Conservation (phyloP, 2,888 invertebrate species). For the Exephanes ischioxanthus region DNA sequence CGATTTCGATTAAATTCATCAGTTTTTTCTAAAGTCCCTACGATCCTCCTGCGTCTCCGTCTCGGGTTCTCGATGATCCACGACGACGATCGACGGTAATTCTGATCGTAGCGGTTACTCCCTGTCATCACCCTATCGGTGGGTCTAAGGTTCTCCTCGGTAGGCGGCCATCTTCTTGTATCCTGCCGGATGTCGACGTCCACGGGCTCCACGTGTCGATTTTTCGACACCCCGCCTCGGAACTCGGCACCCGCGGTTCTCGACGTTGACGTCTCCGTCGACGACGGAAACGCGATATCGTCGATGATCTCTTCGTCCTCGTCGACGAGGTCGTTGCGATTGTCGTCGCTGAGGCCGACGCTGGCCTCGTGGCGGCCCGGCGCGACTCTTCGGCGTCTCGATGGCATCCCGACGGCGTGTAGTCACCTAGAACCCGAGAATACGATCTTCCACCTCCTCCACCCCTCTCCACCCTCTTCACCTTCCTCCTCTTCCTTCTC, state of each 20-base stretch:
- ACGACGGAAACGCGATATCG: slow-evolving; percentile 45
- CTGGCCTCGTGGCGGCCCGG: slow-evolving; percentile 49
- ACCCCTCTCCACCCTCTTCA: slow-evolving; percentile 12
- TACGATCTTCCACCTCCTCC: slow-evolving; percentile 17
- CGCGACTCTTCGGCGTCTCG: slow-evolving; percentile 57
- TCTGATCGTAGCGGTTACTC: slow-evolving; percentile 12
- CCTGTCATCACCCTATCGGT: slow-evolving; percentile 13
- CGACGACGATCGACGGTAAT: slow-evolving; percentile 40
- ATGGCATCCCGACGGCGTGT: slow-evolving; percentile 59
- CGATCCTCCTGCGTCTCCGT: slow-evolving; percentile 59
- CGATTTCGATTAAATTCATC: slow-evolving; percentile 46
- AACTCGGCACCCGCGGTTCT: slow-evolving; percentile 43
- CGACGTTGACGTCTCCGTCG: slow-evolving; percentile 56
- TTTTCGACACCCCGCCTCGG: slow-evolving; percentile 5
- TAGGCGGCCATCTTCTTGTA: slow-evolving; percentile 51
- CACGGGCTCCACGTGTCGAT: slow-evolving; percentile 14
- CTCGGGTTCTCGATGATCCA: slow-evolving; percentile 39
- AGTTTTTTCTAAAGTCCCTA: slow-evolving; percentile 56
- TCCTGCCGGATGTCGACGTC: slow-evolving; percentile 24
- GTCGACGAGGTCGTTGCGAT: slow-evolving; percentile 30
- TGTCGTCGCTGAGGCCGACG: slow-evolving; percentile 46
- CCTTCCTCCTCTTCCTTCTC: slow-evolving; percentile 12
- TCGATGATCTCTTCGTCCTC: not conserved
- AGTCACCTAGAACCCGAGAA: slow-evolving; percentile 57
- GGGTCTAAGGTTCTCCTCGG: slow-evolving; percentile 1